These are phyloP conservation scores for Cephus spinipes DNA, from an alignment of 2,888 invertebrate genomes.

Conservation along the genomic window DNA sequence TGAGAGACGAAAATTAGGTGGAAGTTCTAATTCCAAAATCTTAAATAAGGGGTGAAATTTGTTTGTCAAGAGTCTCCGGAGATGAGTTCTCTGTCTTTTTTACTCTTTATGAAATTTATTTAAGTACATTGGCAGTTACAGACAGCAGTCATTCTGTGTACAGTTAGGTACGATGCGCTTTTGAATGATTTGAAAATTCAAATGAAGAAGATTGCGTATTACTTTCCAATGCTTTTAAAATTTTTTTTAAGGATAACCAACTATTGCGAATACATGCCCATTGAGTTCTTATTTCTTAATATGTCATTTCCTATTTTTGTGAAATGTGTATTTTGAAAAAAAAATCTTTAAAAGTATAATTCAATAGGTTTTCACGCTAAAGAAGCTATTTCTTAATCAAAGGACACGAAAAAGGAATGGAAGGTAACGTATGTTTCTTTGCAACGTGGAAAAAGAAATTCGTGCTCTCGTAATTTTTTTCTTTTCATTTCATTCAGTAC, in stretches of 20 bases:
- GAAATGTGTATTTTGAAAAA: not conserved
- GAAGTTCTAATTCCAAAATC: not conserved
- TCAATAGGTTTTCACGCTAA: not conserved
- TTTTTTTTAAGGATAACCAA: not conserved
- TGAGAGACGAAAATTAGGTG: not conserved
- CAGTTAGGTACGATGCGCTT: no score
- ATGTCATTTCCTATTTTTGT: not conserved
- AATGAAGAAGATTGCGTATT: no score
- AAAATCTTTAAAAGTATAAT: not conserved
- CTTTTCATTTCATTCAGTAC: not conserved
- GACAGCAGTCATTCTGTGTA: no score
- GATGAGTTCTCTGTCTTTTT: not conserved
- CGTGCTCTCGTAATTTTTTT: constrained; percentile 2
- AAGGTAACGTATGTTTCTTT: not conserved
- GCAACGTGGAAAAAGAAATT: not conserved
- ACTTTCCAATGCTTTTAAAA: not conserved
- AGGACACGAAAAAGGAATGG: not conserved
- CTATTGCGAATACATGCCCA: not conserved
- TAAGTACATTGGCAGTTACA: no score
- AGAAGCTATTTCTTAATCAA: not conserved
- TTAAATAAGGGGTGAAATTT: not conserved
- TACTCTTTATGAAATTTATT: not conserved
- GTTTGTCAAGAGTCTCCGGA: not conserved
- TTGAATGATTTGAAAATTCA: no score
- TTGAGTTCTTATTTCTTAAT: not conserved